Evolutionary conservation across 2,113 vertebrate species (phyloP), one percentile per base, ranked within the genome.

Genomic region (Talpa occidentalis): DNA sequence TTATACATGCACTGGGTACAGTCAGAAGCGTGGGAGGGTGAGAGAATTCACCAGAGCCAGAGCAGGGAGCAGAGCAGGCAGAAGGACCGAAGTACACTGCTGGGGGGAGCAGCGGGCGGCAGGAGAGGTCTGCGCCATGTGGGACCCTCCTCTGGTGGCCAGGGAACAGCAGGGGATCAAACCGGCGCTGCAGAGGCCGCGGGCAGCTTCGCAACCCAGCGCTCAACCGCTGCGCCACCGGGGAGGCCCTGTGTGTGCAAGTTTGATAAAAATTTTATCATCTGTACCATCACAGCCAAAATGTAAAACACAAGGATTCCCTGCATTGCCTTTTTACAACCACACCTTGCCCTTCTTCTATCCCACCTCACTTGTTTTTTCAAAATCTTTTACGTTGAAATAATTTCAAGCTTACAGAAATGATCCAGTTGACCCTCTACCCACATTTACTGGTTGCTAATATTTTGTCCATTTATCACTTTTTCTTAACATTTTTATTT

Each of bases 321-420:
- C 47, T 60, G 49, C 26, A 28, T 47, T 35, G 32, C 56, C 30
- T 56, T 91, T 64, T 84, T 44, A 70, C 3, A 83, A 47, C 19
- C 19, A 52, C 8, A 52, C 10, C 24, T 56, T 64, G 19, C 64
- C 5, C 70, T 84, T 49, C 21, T 84, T 69, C 15, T 60, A 77
- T 21, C 42, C 49, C 10, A 44, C 28, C 21, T 81, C 12, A 32
- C 52, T 78, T 37, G 14, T 74, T 91, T 67, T 76, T 52, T n/a
- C 70, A 87, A 81, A 66, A 32, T 47, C 9, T 15, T 96, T 88
- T 74, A 49, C 66, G 59, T 79, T 88, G 81, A 96, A 73, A 69
- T 42, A 56, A 91, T 52, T 78, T 91, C 49, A 86, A 73, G 78
- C 2, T 40, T 52, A 74, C 19, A 37, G 56, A 69, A 83, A n/a